These are phyloP conservation scores for Palythoa heliodiscus DNA, from an alignment of 92 coral and sea anemone species.

Conservation along the genomic window DNA sequence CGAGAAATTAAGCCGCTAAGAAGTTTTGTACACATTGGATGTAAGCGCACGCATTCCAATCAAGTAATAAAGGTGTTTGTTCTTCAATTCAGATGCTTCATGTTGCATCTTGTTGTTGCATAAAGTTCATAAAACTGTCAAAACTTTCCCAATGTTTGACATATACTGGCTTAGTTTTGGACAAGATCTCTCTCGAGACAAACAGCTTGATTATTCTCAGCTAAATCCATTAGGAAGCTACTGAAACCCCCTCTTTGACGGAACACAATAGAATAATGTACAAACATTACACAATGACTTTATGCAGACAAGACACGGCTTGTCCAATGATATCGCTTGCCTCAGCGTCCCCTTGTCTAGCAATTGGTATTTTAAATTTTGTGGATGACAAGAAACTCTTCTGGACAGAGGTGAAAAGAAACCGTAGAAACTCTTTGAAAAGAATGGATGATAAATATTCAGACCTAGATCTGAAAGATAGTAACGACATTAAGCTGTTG, in stretches of 20 bases:
- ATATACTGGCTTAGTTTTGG: constrained; percentile 8
- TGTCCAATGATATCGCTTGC: constrained; percentile 57
- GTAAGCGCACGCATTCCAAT: neutral
- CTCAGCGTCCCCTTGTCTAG: constrained; percentile 66
- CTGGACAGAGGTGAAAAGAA: neutral
- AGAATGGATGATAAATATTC: constrained; percentile 23
- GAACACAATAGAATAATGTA: constrained; percentile 58
- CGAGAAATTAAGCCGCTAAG: neutral
- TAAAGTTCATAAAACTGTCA: constrained; percentile 32
- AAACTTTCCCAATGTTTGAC: constrained; percentile 4
- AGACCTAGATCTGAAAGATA: constrained; percentile 54
- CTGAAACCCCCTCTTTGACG: constrained; percentile 7
- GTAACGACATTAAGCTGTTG: constrained; percentile 7
- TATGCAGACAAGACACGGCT: constrained; percentile 22
- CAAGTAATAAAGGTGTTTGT: neutral
- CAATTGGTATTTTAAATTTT: neutral
- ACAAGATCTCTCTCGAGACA: neutral
- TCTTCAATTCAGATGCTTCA: neutral
- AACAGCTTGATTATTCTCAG: neutral
- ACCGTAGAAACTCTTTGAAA: neutral
- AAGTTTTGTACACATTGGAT: neutral
- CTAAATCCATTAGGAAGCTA: constrained; percentile 26
- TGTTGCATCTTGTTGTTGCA: neutral
- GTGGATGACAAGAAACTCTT: neutral
- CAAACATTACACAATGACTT: constrained; percentile 37